phyloP scores from a whole-genome alignment of 2,113 vertebrate genomes.

The Columba janthina region DNA sequence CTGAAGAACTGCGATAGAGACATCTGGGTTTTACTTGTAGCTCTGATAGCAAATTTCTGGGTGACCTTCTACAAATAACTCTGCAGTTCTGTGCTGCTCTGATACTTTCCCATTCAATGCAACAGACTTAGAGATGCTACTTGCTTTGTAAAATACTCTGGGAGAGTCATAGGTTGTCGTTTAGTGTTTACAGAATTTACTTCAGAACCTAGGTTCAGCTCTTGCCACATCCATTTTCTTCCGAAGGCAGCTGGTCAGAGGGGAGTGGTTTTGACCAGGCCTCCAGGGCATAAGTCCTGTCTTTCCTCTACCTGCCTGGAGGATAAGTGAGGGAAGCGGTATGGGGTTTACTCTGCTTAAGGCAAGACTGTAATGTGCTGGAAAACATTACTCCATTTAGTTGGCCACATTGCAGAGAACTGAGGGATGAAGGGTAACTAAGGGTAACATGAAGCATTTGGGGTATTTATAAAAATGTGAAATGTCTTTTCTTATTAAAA shows the following conservation, averaged over 20 bases:
- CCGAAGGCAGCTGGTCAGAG: neutral
- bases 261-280: neutral
- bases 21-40: neutral
- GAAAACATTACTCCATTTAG: neutral
- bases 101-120: neutral
- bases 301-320: neutral
- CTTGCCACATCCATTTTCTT: neutral
- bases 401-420: neutral
- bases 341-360: neutral
- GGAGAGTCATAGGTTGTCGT: neutral
- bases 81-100: neutral
- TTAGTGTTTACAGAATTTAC: neutral
- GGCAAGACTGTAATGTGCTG: neutral
- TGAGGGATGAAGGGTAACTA: neutral
- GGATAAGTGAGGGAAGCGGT: neutral
- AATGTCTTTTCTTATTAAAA: slow-evolving; percentile 7
- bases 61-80: neutral
- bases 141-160: neutral
- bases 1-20: neutral
- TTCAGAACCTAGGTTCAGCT: neutral
- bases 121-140: neutral
- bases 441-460: neutral
- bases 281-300: neutral
- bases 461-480: slow-evolving; percentile 12
- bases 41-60: neutral